phyloP scores from a whole-genome alignment of 2,113 vertebrate species.

The Halcyon senegalensis region DNA sequence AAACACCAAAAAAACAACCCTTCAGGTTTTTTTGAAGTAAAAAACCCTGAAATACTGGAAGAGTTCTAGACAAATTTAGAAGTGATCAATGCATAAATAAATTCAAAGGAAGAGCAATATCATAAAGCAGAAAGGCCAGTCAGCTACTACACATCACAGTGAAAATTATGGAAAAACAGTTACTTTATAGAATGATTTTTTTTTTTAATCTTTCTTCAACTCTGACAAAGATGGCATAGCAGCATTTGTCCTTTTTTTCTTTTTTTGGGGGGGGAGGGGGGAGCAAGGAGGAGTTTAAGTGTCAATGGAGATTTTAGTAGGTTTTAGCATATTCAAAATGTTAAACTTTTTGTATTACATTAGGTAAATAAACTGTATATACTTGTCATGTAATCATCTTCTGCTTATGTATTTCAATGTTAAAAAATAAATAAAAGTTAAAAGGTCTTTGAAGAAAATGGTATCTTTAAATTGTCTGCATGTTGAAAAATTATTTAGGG shows the following conservation, averaged over 20 bases:
- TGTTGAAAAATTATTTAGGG: background rate
- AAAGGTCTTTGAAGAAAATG: background rate
- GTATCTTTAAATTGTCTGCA: background rate
- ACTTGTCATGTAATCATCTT: background rate
- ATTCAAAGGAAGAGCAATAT: background rate
- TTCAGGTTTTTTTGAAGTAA: background rate
- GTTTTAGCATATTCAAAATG: background rate
- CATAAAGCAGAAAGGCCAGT: background rate
- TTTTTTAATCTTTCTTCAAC: background rate
- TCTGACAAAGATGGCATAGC: background rate
- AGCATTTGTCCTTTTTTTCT: too few relatives aligned
- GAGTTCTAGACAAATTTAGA: background rate
- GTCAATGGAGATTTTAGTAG: background rate
- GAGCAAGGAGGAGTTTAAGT: background rate
- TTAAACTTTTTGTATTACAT: background rate
- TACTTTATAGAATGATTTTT: background rate
- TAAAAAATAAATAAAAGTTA: background rate
- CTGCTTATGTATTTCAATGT: background rate
- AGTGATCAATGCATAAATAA: background rate
- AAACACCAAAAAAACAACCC: background rate
- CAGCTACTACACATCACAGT: background rate
- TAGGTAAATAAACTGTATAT: background rate
- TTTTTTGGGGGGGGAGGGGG: too few relatives aligned
- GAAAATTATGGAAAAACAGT: background rate
- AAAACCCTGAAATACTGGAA: background rate